Conservation (phyloP, 2,888 invertebrate genomes). For the Parnassius smintheus region DNA sequence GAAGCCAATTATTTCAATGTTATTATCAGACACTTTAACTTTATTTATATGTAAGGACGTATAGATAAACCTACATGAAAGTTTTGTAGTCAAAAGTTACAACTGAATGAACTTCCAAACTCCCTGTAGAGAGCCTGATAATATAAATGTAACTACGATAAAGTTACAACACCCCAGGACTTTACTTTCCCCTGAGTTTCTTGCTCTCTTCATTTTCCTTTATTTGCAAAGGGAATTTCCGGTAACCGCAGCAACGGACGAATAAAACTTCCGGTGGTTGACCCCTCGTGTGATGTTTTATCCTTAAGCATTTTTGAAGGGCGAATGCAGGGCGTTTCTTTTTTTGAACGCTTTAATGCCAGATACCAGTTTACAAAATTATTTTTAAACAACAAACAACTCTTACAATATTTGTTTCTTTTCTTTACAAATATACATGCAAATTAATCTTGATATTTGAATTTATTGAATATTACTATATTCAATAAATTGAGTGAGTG, state of each 20-base stretch:
- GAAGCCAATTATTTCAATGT: no score
- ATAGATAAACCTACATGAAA: neutral
- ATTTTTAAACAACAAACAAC: no score
- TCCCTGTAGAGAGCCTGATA: neutral
- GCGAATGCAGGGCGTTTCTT: neutral
- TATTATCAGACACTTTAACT: no score
- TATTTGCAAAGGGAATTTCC: neutral
- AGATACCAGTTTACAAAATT: no score
- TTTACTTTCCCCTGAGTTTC: neutral
- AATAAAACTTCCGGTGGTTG: neutral
- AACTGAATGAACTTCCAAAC: neutral
- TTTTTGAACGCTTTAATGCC: no score
- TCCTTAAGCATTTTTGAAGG: neutral
- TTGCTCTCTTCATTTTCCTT: neutral
- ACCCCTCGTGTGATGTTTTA: neutral
- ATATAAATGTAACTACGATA: slow-evolving; percentile 1
- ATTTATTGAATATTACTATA: no score
- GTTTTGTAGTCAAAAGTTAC: slow-evolving; percentile 7
- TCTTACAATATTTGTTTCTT: no score
- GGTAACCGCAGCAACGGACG: neutral
- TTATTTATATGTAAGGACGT: no score
- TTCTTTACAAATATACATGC: no score
- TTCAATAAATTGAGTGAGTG: no score
- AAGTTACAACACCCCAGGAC: neutral
- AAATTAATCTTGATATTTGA: no score